Evolutionary conservation across 2,888 invertebrate species (phyloP), one percentile per base, ranked within the genome.

Genomic region (Pogonocherus hispidulus): DNA sequence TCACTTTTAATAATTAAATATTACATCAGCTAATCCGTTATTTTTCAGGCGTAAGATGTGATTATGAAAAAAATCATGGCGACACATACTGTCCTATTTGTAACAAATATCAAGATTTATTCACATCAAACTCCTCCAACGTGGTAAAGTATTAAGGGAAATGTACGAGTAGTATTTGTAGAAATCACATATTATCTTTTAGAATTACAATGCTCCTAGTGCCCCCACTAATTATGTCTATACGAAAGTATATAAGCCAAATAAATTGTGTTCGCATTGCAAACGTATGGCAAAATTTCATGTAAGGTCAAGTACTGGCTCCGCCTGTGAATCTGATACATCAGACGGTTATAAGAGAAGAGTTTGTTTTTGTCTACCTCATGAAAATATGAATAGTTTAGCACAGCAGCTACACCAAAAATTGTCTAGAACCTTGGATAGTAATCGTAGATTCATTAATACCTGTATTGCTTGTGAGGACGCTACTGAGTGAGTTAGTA

Each of bases 381-480:
- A 63, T 27, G 67, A 71, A 14, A 72, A 67, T 44, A 56, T 63
- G 9, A 73, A 56, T 16, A 59, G 70, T 67, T 69, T 77, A 60
- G 75, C 74, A 4, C 71, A 70, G 44, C 70, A 71, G 47, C 60
- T 78, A 41, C 77, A 78, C 44, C 68, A 71, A 44, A 77, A 71
- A 69, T 64, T 73, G 54, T 19, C 51, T 3, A 71, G 49, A 44
- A 67, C 70, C 3, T 46, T 73, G 9, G 69, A 73, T 20, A 56
- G 66, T n/a, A 71, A 71, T 6, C 55, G 62, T 27, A 67, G 62
- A 55, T 46, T 66, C 8, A 55, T 70, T 8, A 68, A 64, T 6
- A 68, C 54, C 35, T 73, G 71, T 23, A 65, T 71, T 22, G 66
- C 66, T 63, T 73, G 65, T 62, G 52, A 67, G 18, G 51, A 62